Base-by-base conservation (phyloP, 1,140 invertebrate genomes). In the Euglossa dilemma region DNA sequence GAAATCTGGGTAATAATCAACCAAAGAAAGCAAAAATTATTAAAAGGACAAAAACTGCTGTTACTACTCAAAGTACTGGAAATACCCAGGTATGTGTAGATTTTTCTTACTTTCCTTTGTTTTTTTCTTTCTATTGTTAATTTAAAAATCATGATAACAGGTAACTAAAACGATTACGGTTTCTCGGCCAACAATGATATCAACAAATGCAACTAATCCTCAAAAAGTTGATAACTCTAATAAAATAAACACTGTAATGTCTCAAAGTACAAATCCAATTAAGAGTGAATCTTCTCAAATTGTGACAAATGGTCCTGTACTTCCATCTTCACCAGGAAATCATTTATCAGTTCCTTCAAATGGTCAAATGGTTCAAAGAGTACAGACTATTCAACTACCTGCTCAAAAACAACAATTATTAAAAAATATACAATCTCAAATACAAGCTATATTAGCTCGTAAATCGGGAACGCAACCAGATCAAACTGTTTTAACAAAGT, bases 371-470 rank as follows among this genome's bases (percentile, higher is more conserved):
- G 91, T 93, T 43, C 93, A 93, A 76, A 93, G 90, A 86, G 86
- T 92, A 81, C 93, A 91, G 71, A 92, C 91, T 23, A 94, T 94
- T 63, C 93, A 94, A 73, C 80, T 94, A 43, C 91, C 91, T 50
- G 86, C 91, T 50, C 93, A 93, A 74, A 94, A 94, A 63, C 93
- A 94, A 57, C 93, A 94, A 80, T 80, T 93, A 78, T 72, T 94
- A 5, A 92, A 92, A 57, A 93, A 87, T 67, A 93, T 95, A 83
- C 95, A 96, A 79, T 91, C 93, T 57, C 95, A 95, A 88, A 95
- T 95, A 74, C 93, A 94, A 84, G 86, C 90, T n/a, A 91, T 95
- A 66, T 81, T 92, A 8, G 89, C 91, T 36, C 93, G 94, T 52
- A 95, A 95, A 84, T 52, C 87, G 43, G 89, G 86, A 20, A 93